Evolutionary conservation across 2,888 invertebrate genomes (phyloP), one percentile per base, ranked within the genome.

Genomic region (Therioaphis trifolii): DNA sequence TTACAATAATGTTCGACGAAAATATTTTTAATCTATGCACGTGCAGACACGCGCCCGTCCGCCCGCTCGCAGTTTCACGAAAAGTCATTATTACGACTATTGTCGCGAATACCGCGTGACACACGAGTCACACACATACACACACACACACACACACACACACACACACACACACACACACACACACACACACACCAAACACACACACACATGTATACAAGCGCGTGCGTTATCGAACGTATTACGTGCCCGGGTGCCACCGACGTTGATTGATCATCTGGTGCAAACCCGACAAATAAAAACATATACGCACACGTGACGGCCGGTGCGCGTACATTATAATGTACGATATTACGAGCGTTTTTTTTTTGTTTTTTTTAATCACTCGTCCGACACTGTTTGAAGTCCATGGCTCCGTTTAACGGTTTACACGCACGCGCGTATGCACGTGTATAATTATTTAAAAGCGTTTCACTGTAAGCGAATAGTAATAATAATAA

Each of bases 1-100:
- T 29, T 68, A 18, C 35, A 49, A 46, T 29, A 14, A 49, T 66
- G 15, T 68, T 55, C 40, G 40, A 40, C 52, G 78, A 75, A 75
- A 58, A 61, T 43, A 12, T 75, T 75, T 75, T 75, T 75, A 75
- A 75, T 75, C 75, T 75, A 58, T 18, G 29, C 27, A 61, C 61
- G 58, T 40, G 75, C 43, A 29, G 11, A 72, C 35, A 40, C n/a
- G 4, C n/a, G 27, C 11, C 7, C 49, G 11, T 0, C 14, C 21
- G 21, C 40, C 2, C 40, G 0, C 15, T 9, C 5, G 11, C 5
- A 49, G 18, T 46, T 55, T 74, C 46, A 35, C 14, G 55, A 75
- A 75, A 75, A 75, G 58, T 75, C 75, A 61, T 75, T 75, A 75
- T 40, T 24, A 24, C 15, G 15, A 40, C 74, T 18, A 12, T 75